Conservation (phyloP, 2,888 invertebrate genomes). For the Arge pagana region DNA sequence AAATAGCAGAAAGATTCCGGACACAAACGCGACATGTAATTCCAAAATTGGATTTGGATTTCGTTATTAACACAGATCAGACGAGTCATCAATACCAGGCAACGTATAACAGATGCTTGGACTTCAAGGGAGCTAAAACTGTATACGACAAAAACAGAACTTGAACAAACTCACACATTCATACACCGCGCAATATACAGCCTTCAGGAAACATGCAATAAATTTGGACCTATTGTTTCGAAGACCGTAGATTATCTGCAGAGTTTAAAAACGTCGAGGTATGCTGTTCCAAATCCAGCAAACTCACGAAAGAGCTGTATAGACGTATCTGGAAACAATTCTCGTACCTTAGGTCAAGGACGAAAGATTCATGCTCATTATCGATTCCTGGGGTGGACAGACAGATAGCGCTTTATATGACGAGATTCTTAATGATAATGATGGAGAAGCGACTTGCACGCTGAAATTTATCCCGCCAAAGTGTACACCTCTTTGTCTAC, state of each 20-base stretch:
- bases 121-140: conserved; percentile 1
- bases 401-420: conserved; percentile 17
- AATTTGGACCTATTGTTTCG: conserved; percentile 27
- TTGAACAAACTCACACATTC: conserved; percentile 19
- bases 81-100: conserved; percentile 21
- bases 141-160: conserved; percentile 4
- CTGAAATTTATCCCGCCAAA: conserved; percentile 26
- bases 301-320: conserved; percentile 27
- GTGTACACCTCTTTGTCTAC: conserved; percentile 30
- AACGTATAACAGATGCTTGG: conserved; percentile 10
- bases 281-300: conserved; percentile 31
- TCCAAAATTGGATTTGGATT: conserved; percentile 10
- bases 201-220: conserved; percentile 27
- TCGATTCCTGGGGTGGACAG: conserved; percentile 28
- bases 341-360: conserved; percentile 21
- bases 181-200: conserved; percentile 31
- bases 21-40: too few relatives aligned
- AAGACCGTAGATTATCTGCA: conserved; percentile 24
- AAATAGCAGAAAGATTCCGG: conserved; percentile 14
- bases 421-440: conserved; percentile 18
- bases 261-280: conserved; percentile 24
- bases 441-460: conserved; percentile 16
- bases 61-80: conserved; percentile 16
- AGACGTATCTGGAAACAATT: conserved; percentile 22
- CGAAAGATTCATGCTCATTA: conserved; percentile 22